These are phyloP conservation scores for Anoplolepis gracilipes DNA, from an alignment of 1,140 invertebrate genomes.

Conservation along the genomic window DNA sequence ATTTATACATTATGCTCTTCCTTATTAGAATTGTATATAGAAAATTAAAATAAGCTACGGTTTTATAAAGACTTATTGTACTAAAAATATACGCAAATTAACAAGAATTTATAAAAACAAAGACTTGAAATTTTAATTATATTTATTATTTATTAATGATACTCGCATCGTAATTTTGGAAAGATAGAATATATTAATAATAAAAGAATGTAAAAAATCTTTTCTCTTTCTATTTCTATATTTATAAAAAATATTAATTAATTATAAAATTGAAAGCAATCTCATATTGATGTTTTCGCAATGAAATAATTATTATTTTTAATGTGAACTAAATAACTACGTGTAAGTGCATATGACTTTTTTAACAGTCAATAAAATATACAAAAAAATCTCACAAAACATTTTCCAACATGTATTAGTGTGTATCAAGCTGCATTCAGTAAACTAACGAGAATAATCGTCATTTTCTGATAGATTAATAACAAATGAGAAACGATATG, in stretches of 20 bases:
- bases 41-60: background rate
- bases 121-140: background rate
- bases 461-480: slow-evolving; percentile 38
- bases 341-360: background rate
- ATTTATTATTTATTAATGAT: background rate
- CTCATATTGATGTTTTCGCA: background rate
- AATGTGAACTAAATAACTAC: background rate
- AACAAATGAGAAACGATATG: slow-evolving; percentile 18
- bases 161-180: no score
- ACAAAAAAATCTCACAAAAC: background rate
- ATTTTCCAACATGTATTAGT: background rate
- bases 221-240: background rate
- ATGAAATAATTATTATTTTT: background rate
- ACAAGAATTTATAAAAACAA: background rate
- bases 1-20: background rate
- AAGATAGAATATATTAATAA: background rate
- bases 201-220: background rate
- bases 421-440: slow-evolving; percentile 16
- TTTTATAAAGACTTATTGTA: background rate
- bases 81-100: background rate
- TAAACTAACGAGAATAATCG: background rate
- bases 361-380: background rate
- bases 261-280: background rate
- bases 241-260: background rate
- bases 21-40: background rate